phyloP scores from a whole-genome alignment of 2,888 invertebrate genomes.

The Acronicta psi region DNA sequence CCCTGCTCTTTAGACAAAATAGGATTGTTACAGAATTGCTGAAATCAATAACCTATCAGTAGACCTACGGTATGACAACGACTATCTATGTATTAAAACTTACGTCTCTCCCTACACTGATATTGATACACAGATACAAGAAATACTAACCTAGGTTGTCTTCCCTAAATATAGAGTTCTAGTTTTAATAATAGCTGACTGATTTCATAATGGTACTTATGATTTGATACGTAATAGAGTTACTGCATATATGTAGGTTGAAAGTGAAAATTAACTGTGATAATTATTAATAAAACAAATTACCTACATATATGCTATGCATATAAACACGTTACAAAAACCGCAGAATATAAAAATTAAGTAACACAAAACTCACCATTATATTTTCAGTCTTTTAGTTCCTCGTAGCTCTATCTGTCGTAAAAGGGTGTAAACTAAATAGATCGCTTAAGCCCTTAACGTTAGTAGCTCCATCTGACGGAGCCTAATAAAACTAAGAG shows the following conservation, averaged over 20 bases:
- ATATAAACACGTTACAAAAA: too few relatives aligned
- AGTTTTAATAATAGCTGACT: neutral
- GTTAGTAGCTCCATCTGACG: constrained; percentile 74
- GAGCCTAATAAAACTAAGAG: constrained; percentile 60
- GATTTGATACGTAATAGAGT: neutral
- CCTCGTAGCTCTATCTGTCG: constrained; percentile 73
- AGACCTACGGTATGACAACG: neutral
- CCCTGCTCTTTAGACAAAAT: too few relatives aligned
- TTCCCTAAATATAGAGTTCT: neutral
- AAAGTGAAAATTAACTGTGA: too few relatives aligned
- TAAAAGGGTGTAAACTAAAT: constrained; percentile 59
- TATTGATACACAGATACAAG: neutral
- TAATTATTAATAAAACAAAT: too few relatives aligned
- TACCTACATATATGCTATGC: too few relatives aligned
- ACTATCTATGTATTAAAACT: neutral
- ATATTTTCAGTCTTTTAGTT: constrained; percentile 66
- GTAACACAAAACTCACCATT: constrained; percentile 41
- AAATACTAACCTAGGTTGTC: neutral
- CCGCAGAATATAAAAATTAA: neutral
- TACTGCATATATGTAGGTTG: too few relatives aligned
- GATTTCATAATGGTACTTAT: neutral
- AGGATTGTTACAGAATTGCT: too few relatives aligned
- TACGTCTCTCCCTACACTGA: neutral
- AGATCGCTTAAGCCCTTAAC: constrained; percentile 38
- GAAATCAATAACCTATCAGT: too few relatives aligned